Base-by-base conservation (phyloP, 2,113 vertebrate species). In the Tragelaphus imberbis region DNA sequence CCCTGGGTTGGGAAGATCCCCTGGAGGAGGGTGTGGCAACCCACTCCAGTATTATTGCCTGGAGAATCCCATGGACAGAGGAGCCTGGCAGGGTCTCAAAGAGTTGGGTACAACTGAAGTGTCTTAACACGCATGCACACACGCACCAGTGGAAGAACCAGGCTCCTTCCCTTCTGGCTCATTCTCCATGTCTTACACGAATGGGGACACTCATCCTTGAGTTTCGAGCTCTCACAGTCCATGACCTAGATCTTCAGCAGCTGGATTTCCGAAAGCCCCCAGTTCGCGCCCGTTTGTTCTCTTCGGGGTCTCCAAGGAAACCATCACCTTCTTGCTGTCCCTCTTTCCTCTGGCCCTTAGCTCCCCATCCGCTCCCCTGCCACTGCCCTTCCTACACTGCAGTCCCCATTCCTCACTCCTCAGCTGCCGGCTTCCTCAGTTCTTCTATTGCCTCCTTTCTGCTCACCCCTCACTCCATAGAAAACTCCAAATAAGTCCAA, bases 111-210 rank as follows among this genome's bases (percentile, higher is more conserved):
- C 19, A 36, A 71, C 65, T 21, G n/a, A 36, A 36, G n/a, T 71
- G 19, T 71, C n/a, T 71, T 36, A 23, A 16, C n/a, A 36, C 0
- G 0, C 65, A 36, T 11, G 65, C 65, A 21, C 65, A 71, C 16
- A 71, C 0, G 1, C 19, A 36, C 28, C 17, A 23, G 51, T 11
- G 23, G 9, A n/a, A 5, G 81, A 10, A 21, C 17, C 27, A 6
- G 30, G 13, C 4, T 5, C 47, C 71, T 53, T 49, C 55, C n/a
- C 56, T 23, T 21, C 7, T 8, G 19, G 84, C 40, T 65, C 84
- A 21, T 28, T 40, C 80, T 14, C 19, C 13, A 53, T 0, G 10
- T 21, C 53, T 81, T n/a, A 2, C 33, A 6, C 1, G 1, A 33
- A 61, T 28, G 58, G n/a, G 27, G 23, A 28, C 84, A 28, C 6